phyloP scores from a whole-genome alignment of 2,113 vertebrate genomes.

The Pontoporia blainvillei region DNA sequence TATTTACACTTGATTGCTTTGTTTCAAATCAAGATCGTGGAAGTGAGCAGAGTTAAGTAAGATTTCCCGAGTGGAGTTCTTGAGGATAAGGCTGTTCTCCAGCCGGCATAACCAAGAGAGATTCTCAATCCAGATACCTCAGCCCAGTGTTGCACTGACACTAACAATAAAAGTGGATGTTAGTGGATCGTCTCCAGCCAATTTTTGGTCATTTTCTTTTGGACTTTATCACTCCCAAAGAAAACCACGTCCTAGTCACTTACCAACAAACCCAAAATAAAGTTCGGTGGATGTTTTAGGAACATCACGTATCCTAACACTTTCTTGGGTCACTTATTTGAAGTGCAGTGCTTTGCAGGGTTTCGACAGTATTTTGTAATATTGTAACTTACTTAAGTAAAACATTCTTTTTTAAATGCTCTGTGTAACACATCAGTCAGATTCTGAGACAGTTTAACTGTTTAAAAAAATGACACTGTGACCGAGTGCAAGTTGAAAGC shows the following conservation, averaged over 20 bases:
- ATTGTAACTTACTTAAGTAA: background rate
- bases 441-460: background rate
- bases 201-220: background rate
- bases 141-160: background rate
- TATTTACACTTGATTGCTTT: background rate
- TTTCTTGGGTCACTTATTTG: background rate
- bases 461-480: background rate
- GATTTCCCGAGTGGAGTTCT: background rate
- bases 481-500: background rate
- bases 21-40: background rate
- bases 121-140: background rate
- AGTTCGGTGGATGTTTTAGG: background rate
- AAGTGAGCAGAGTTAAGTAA: background rate
- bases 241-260: background rate
- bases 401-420: background rate
- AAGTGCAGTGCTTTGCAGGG: background rate
- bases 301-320: background rate
- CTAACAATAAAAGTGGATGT: background rate
- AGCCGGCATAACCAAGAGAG: background rate
- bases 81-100: background rate
- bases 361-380: background rate
- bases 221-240: background rate
- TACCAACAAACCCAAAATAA: background rate
- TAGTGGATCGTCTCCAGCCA: background rate
- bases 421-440: slow-evolving; percentile 16